Base-by-base conservation (phyloP, 1,140 invertebrate genomes). In the Meloidogyne floridensis region DNA sequence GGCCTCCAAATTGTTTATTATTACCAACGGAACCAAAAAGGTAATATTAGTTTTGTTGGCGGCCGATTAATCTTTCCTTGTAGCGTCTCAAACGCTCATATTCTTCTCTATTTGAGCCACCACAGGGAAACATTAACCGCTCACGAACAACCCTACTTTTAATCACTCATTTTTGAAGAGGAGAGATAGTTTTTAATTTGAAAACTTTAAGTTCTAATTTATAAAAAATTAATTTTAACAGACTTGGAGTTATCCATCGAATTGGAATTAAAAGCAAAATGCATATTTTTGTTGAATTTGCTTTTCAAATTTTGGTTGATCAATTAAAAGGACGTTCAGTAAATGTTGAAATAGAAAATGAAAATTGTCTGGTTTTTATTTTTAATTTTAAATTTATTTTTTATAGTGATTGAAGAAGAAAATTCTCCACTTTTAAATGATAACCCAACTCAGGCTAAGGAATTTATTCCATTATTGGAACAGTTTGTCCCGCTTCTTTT, bases 271-370 rank as follows among this genome's bases (percentile, higher is more conserved):
- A 94, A 87, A 94, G 95, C 0, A 98, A 98, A 90, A 93, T 93
- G 0, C 95, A 97, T 90, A 92, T 98, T 2, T 91, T 98, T 9
- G 93, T 95, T 0, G 95, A 97, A 91, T 98, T 98, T 91, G 95
- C 95, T 73, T 91, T 98, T 53, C 87, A 91, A 86, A 90, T 92
- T 3, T 79, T 89, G n/a, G 77, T 75, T 2, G 82, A 86, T 69
- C 72, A 86, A 77, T 76, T 87, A 72, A 81, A 56, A 51, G 71
- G 43, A 69, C 42, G 69, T 72, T 71, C 53, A 1, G 2, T 20
- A 10, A 51, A n/a, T 5, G 11, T 32, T 0, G 6, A 7, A 10
- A 71, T 51, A n/a, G 59, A 79, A 59, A 42, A 18, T 70, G 77
- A 13, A 32, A 72, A 69, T n/a, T n/a, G 56, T 65, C 6, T 65